Evolutionary conservation across 2,888 invertebrate species (phyloP).

Genomic region (Platycnemis pennipes): DNA sequence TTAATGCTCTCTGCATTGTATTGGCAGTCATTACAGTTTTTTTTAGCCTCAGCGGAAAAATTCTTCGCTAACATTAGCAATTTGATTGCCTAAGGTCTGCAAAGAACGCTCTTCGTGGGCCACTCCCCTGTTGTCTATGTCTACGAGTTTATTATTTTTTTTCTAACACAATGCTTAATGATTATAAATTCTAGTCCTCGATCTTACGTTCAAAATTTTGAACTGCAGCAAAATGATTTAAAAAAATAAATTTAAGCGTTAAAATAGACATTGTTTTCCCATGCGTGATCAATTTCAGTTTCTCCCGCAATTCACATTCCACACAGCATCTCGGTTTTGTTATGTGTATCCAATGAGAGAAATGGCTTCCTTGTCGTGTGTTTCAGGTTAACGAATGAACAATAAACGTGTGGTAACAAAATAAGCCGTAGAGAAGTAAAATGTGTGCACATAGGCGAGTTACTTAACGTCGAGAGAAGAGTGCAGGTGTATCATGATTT

Average conservation of each 20-base stretch:
- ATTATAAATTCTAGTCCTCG: neutral
- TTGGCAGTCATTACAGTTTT: neutral
- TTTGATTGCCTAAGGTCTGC: constrained; percentile 66
- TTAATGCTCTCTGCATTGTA: neutral
- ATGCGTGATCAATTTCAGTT: constrained; percentile 49
- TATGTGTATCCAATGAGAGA: constrained; percentile 51
- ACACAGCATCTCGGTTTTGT: constrained; percentile 62
- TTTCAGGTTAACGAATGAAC: constrained; percentile 5
- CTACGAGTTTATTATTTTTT: constrained; percentile 7
- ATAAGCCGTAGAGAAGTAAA: neutral
- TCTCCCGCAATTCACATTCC: constrained; percentile 66
- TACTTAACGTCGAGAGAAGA: neutral
- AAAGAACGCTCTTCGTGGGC: constrained; percentile 61
- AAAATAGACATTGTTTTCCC: constrained; percentile 63
- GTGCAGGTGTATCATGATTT: constrained; percentile 55
- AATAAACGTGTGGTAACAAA: neutral
- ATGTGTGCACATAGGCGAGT: constrained; percentile 46
- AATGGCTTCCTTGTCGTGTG: constrained; percentile 46
- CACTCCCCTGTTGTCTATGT: constrained; percentile 52
- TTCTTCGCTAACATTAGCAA: constrained; percentile 38
- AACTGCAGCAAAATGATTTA: too few relatives aligned
- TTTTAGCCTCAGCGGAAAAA: constrained; percentile 8
- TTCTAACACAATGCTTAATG: neutral
- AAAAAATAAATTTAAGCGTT: constrained; percentile 9
- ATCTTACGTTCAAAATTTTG: neutral